Evolutionary conservation across 1,140 invertebrate genomes (phyloP).

Genomic region (Nylanderia fulva): DNA sequence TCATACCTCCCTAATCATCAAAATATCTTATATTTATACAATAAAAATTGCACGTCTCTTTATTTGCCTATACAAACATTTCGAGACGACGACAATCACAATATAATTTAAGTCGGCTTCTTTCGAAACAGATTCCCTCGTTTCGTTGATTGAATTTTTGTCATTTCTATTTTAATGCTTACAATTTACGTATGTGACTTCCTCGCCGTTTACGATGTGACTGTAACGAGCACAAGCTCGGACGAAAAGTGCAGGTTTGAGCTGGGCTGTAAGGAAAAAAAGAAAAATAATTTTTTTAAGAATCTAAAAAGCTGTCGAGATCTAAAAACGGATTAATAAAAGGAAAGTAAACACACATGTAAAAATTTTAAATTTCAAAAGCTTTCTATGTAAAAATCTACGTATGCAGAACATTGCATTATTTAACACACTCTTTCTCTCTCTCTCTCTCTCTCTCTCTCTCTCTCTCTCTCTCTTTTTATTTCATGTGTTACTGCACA

Average conservation of each 20-base stretch:
- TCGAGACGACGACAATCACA: constrained; percentile 35
- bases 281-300: constrained; percentile 34
- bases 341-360: not conserved
- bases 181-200: constrained; percentile 81
- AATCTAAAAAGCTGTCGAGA: not conserved
- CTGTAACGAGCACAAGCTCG: constrained; percentile 85
- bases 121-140: constrained; percentile 35
- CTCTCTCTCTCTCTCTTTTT: not conserved
- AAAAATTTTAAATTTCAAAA: not conserved
- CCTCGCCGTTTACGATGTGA: constrained; percentile 82
- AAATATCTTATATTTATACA: no score
- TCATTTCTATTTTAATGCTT: constrained; percentile 73
- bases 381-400: not conserved
- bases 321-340: not conserved
- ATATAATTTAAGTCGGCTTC: constrained; percentile 41
- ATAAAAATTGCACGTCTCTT: constrained; percentile 1
- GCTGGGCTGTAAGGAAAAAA: constrained; percentile 79
- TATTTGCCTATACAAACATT: constrained; percentile 20
- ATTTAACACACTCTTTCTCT: not conserved
- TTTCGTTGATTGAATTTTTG: constrained; percentile 63
- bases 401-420: not conserved
- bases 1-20: no score
- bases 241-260: constrained; percentile 84
- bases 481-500: constrained; percentile 61
- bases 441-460: no score